Evolutionary conservation across 2,113 vertebrate species (phyloP).

Genomic region (Mobula birostris): DNA sequence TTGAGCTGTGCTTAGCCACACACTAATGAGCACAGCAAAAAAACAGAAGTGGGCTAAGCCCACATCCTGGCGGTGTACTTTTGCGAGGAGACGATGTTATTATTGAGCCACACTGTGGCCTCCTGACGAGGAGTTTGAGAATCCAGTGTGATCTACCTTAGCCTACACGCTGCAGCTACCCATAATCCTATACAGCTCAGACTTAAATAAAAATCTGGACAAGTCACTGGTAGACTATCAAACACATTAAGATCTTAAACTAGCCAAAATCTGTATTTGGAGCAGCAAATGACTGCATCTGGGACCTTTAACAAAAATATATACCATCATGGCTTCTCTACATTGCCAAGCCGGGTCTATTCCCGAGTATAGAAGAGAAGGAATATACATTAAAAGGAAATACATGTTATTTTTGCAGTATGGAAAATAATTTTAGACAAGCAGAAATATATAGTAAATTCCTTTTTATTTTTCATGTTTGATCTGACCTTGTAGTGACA

Average conservation of each 20-base stretch:
- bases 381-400: background rate
- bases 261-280: too few relatives aligned
- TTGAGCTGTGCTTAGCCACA: too few relatives aligned
- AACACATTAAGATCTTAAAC: background rate
- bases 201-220: background rate
- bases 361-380: background rate
- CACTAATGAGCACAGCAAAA: too few relatives aligned
- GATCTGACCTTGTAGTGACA: background rate
- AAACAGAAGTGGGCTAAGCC: too few relatives aligned
- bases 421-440: background rate
- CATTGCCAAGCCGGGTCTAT: background rate
- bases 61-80: too few relatives aligned
- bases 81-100: too few relatives aligned
- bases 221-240: background rate
- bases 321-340: background rate
- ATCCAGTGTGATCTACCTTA: background rate
- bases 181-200: background rate
- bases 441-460: background rate
- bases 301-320: background rate
- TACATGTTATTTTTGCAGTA: background rate
- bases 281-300: background rate
- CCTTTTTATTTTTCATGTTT: constrained; percentile 10
- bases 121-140: too few relatives aligned
- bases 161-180: background rate
- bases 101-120: too few relatives aligned